Base-by-base conservation (phyloP, 1,140 invertebrate species). In the Bradynema listronoti region DNA sequence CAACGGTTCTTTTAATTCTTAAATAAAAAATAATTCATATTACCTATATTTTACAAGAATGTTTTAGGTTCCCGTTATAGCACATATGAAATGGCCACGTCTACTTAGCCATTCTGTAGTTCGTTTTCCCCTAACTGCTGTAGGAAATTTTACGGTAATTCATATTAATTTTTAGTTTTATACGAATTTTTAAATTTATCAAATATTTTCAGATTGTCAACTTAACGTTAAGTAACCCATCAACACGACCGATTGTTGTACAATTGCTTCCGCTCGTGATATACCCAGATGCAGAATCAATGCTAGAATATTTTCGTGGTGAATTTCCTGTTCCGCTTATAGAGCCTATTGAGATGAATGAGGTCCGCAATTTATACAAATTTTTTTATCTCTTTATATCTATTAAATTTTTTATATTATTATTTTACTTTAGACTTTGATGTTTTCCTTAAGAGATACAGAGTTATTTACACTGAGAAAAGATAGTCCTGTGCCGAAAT, bases 51-150 rank as follows among this genome's bases (percentile, higher is more conserved):
- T n/a, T n/a, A n/a, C n/a, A n/a, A n/a, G n/a, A n/a, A 84, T 84
- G 58, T 59, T 76, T 11, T 49, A 76, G 53, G 58, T 78, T 19
- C 16, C 45, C 16, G 43, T 32, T 24, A 33, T 39, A 14, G 47
- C 87, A 34, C 84, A 85, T 71, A 83, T 87, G 61, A 83, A 83
- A 34, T 90, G 88, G 88, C 88, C 88, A 5, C 76, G 82, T 33
- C 64, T 86, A 2, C 70, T 82, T 19, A 78, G 80, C 33, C 79
- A 79, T 55, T 77, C 78, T 50, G 72, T 81, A 36, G 75, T 88
- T 55, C 80, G 81, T 56, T 89, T 89, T 81, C 87, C 88, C 7
- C 77, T 89, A 29, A 89, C 88, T 4, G 87, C 89, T 80, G 84
- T 90, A 59, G 86, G 86, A 46, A 88, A 88, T 78, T 83, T 82